These are phyloP conservation scores for Hepsetus odoe DNA, from an alignment of 2,113 vertebrate species.

Conservation along the genomic window DNA sequence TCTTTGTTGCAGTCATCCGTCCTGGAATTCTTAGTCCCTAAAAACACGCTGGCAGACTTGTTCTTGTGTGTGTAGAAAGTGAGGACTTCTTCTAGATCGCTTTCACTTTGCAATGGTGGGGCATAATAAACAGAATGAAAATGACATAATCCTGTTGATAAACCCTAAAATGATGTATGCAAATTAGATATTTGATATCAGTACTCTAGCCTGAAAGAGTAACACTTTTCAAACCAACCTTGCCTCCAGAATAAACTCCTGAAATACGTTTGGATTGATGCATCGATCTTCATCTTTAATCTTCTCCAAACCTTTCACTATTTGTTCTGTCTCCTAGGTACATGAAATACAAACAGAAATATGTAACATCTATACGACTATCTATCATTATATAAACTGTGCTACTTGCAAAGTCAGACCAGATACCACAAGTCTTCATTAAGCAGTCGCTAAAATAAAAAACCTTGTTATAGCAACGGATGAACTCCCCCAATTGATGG, in stretches of 20 bases:
- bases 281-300: conserved; percentile 76
- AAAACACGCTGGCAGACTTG: conserved; percentile 88
- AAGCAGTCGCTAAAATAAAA: too few relatives aligned
- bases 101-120: conserved; percentile 82
- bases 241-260: conserved; percentile 85
- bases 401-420: too few relatives aligned
- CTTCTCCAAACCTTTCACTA: conserved; percentile 80
- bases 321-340: conserved; percentile 87
- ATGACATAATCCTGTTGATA: conserved; percentile 38
- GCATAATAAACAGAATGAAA: conserved; percentile 50
- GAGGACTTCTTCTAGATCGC: conserved; percentile 90
- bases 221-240: conserved; percentile 76
- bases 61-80: conserved; percentile 95
- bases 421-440: too few relatives aligned
- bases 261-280: conserved; percentile 83
- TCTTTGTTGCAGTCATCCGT: conserved; percentile 54
- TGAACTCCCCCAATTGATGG: conserved; percentile 88
- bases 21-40: conserved; percentile 80
- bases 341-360: background rate
- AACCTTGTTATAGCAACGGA: conserved; percentile 87
- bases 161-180: conserved; percentile 36
- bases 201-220: background rate
- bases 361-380: too few relatives aligned
- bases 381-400: too few relatives aligned
- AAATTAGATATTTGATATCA: conserved; percentile 10